Conservation (phyloP, 2,888 invertebrate species). For the Cactoblastis cactorum region DNA sequence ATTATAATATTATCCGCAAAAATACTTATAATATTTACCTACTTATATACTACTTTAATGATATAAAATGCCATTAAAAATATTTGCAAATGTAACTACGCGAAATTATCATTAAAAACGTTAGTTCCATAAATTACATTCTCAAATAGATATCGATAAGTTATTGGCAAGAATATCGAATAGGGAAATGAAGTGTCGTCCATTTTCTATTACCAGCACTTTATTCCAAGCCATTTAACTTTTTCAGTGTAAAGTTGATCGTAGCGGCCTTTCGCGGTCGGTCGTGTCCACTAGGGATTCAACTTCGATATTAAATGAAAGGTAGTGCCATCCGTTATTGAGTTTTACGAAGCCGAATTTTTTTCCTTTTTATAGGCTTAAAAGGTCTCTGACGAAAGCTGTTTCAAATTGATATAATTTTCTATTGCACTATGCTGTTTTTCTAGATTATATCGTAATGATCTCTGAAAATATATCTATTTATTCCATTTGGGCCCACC, state of each 20-base stretch:
- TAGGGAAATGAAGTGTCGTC: slow-evolving; percentile 64
- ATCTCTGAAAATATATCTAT: too few relatives aligned
- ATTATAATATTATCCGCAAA: too few relatives aligned
- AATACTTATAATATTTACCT: too few relatives aligned
- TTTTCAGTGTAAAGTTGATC: slow-evolving; percentile 58
- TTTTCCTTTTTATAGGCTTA: background rate
- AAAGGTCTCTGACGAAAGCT: background rate
- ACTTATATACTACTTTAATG: too few relatives aligned
- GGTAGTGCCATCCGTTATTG: slow-evolving; percentile 31
- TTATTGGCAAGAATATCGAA: slow-evolving; percentile 46
- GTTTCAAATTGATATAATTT: background rate
- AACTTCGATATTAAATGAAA: slow-evolving; percentile 37
- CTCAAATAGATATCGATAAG: slow-evolving; percentile 16
- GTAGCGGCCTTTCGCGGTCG: slow-evolving; percentile 44
- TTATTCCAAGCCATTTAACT: slow-evolving; percentile 67
- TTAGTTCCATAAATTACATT: background rate
- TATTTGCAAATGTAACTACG: too few relatives aligned
- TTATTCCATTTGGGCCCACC: too few relatives aligned
- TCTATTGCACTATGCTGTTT: too few relatives aligned
- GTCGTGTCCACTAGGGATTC: slow-evolving; percentile 33
- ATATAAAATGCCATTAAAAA: background rate
- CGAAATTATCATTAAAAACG: background rate
- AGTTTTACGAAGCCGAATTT: slow-evolving; percentile 9
- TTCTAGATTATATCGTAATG: too few relatives aligned
- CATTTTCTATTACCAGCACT: slow-evolving; percentile 65